Percentiles rank a stretch among this genome's conserved stretches.
Evolutionary conservation across 1,140 invertebrate genomes (phyloP).

Genomic region (Zaprionus africanus): DNA sequence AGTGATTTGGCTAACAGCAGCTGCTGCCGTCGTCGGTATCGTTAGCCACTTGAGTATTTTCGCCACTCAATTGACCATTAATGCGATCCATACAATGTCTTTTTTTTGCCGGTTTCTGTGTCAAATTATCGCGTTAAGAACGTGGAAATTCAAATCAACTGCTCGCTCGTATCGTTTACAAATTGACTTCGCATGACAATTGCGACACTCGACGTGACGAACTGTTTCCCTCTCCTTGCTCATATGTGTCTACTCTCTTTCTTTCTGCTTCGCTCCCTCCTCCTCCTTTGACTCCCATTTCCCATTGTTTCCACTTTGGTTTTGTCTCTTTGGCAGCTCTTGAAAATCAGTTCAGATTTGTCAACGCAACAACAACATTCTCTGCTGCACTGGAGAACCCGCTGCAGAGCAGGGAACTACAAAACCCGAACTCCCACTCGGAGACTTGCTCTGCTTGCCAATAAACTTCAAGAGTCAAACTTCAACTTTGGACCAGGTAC

Average conservation of each 20-base stretch:
- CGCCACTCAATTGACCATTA: constrained; percentile 2
- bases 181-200: not conserved
- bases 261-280: not conserved
- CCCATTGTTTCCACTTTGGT: no score
- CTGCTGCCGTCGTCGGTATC: constrained; percentile 6
- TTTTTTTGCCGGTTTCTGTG: not conserved
- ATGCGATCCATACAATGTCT: constrained; percentile 1
- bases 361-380: constrained; percentile 32
- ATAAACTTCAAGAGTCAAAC: constrained; percentile 54
- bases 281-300: constrained; percentile 11
- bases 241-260: not conserved
- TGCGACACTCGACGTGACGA: not conserved
- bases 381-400: not conserved
- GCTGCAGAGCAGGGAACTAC: not conserved
- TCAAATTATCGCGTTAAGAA: constrained; percentile 4
- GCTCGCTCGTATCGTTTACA: not conserved
- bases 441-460: constrained; percentile 48
- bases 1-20: constrained; percentile 23
- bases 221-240: no score
- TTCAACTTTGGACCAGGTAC: constrained; percentile 29
- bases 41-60: constrained; percentile 7
- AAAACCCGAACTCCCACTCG: constrained; percentile 56
- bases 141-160: constrained; percentile 1
- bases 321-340: constrained; percentile 32
- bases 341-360: constrained; percentile 46